Base-by-base conservation (phyloP, 2,888 invertebrate genomes). In the Isotomurus palustris region DNA sequence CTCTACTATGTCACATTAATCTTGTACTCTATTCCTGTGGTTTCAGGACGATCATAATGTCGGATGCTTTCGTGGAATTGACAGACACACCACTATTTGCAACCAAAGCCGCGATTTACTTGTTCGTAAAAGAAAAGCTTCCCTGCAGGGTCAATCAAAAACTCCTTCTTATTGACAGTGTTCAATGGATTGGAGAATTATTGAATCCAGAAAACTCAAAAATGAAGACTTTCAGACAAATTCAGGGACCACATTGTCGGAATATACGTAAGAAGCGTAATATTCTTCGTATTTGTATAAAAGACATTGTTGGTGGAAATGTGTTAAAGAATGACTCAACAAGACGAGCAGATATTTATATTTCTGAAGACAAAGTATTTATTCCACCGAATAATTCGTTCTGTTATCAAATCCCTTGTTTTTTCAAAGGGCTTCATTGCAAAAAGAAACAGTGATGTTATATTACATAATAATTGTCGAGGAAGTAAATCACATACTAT, bases 351-450 rank as follows among this genome's bases (percentile, higher is more conserved):
- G n/a, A n/a, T n/a, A n/a, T n/a, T n/a, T n/a, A n/a, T 14, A 32
- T 32, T 14, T 10, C 8, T 53, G 53, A 56, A 53, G 45, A 21
- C 12, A 32, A 28, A 24, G 21, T 21, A 28, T 43, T 52, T 58
- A 60, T 62, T 57, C 58, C 58, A 45, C 45, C 62, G 52, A 57
- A 40, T 54, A 62, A 56, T 62, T 62, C 60, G 49, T 58, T 60
- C 56, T 59, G 45, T 62, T 66, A 66, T 59, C 61, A 64, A 66
- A 58, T 66, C 43, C 64, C 66, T 47, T 56, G 64, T 51, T 56
- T 57, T 28, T 64, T 66, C 58, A 66, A 60, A 61, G 61, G 66
- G 51, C 44, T 60, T 50, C 54, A 54, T 60, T 66, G 62, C 56
- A 63, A 66, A 66, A 62, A 56, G 57, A 65, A 55, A 56, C 45